Evolutionary conservation across 2,797 vertebrate species (phyloP).

Genomic region (Silurus lanzhouensis): DNA sequence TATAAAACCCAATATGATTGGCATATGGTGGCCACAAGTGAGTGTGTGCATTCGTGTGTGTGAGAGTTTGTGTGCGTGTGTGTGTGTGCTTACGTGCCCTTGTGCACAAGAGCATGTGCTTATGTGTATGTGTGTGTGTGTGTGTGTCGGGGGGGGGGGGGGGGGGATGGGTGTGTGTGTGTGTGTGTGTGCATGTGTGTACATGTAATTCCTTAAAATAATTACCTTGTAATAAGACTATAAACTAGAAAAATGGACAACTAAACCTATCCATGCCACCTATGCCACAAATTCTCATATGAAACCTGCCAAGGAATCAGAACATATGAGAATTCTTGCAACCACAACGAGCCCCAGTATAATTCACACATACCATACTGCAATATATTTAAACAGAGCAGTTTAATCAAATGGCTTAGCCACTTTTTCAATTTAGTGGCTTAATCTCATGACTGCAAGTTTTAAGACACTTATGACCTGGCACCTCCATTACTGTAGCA

Average conservation of each 20-base stretch:
- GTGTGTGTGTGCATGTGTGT: too few relatives aligned
- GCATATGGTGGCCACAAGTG: not conserved
- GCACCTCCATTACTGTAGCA: conserved; percentile 23
- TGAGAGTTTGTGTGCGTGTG: too few relatives aligned
- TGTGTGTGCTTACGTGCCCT: too few relatives aligned
- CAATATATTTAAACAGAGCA: not conserved
- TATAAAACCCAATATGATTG: conserved; percentile 27
- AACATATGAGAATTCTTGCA: conserved; percentile 4
- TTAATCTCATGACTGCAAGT: not conserved
- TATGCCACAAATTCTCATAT: conserved; percentile 8
- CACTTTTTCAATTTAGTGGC: not conserved
- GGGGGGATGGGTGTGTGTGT: not conserved
- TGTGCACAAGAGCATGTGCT: too few relatives aligned
- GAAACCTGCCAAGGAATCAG: not conserved
- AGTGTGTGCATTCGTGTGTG: not conserved
- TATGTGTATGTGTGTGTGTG: not conserved
- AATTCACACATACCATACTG: conserved; percentile 9
- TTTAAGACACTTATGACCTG: conserved; percentile 1
- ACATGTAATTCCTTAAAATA: conserved; percentile 1
- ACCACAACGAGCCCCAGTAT: not conserved
- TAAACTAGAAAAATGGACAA: conserved; percentile 11
- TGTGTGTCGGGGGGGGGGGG: too few relatives aligned
- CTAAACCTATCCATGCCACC: not conserved
- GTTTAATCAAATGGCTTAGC: not conserved
- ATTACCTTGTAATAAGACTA: conserved; percentile 20